These are phyloP conservation scores for Sminthurides bifidus DNA, from an alignment of 1,140 invertebrate species.

Conservation along the genomic window DNA sequence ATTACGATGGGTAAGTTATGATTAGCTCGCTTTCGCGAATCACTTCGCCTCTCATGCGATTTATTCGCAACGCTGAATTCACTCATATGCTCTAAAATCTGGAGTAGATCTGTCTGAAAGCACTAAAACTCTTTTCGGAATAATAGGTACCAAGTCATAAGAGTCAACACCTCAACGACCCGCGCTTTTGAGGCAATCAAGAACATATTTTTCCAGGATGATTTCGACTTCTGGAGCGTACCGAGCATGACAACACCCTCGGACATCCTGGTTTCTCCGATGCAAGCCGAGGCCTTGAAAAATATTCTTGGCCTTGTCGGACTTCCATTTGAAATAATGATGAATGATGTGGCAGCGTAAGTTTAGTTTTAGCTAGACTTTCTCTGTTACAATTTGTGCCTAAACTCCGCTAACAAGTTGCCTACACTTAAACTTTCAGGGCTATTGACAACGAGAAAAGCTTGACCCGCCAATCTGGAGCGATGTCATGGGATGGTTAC, in stretches of 20 bases:
- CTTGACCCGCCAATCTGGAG: too few relatives aligned
- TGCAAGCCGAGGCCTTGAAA: conserved; percentile 11
- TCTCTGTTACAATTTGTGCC: too few relatives aligned
- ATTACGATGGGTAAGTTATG: conserved; percentile 22
- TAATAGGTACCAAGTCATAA: conserved; percentile 25
- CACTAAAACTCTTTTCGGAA: neutral
- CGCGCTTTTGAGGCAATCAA: conserved; percentile 15
- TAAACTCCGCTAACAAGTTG: too few relatives aligned
- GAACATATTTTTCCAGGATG: conserved; percentile 22
- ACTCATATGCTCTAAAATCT: neutral
- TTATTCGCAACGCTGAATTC: neutral
- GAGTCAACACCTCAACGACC: conserved; percentile 14
- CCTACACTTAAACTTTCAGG: too few relatives aligned
- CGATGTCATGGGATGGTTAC: too few relatives aligned
- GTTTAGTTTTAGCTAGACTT: too few relatives aligned
- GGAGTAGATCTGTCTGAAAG: neutral
- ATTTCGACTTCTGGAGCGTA: conserved; percentile 26
- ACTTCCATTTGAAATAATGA: conserved; percentile 17
- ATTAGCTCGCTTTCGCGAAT: too few relatives aligned
- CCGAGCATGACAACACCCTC: conserved; percentile 15
- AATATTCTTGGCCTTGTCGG: conserved; percentile 11
- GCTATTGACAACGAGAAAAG: too few relatives aligned
- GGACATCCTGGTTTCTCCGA: conserved; percentile 21
- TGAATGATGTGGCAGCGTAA: conserved; percentile 25
- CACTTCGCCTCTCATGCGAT: neutral